Percentiles rank a stretch among this genome's conserved stretches.
Evolutionary conservation across 2,113 vertebrate species (phyloP).

Genomic region (Serilophus lunatus): DNA sequence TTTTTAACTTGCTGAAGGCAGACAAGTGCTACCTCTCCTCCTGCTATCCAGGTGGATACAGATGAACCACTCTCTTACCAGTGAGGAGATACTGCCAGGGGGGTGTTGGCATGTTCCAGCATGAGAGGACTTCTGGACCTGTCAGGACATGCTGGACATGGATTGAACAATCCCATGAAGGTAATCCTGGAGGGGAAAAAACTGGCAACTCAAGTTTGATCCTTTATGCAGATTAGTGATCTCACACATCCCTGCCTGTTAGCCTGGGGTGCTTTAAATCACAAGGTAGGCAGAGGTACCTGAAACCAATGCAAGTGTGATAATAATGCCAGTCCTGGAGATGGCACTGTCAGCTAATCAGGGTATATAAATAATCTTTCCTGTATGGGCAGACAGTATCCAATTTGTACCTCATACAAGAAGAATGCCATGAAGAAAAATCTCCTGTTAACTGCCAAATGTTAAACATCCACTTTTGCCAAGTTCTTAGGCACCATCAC

Average conservation of each 20-base stretch:
- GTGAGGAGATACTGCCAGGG: neutral
- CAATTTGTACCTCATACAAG: neutral
- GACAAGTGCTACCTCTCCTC: neutral
- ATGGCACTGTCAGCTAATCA: neutral
- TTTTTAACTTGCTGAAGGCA: neutral
- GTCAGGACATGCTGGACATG: neutral
- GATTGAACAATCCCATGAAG: neutral
- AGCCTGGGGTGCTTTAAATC: neutral
- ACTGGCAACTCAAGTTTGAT: neutral
- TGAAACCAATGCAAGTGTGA: neutral
- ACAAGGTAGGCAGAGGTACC: neutral
- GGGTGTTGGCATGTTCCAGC: neutral
- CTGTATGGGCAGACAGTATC: neutral
- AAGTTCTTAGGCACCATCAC: neutral
- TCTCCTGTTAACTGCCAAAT: neutral
- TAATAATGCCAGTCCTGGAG: neutral
- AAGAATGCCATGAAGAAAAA: neutral
- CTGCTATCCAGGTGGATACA: neutral
- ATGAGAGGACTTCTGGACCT: neutral
- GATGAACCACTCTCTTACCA: neutral
- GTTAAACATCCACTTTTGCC: neutral
- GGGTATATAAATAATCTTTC: neutral
- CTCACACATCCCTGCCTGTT: neutral
- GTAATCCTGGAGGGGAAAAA: neutral
- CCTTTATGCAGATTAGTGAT: neutral